Evolutionary conservation across 2,797 vertebrate genomes (phyloP).

Genomic region (Tinamus major): DNA sequence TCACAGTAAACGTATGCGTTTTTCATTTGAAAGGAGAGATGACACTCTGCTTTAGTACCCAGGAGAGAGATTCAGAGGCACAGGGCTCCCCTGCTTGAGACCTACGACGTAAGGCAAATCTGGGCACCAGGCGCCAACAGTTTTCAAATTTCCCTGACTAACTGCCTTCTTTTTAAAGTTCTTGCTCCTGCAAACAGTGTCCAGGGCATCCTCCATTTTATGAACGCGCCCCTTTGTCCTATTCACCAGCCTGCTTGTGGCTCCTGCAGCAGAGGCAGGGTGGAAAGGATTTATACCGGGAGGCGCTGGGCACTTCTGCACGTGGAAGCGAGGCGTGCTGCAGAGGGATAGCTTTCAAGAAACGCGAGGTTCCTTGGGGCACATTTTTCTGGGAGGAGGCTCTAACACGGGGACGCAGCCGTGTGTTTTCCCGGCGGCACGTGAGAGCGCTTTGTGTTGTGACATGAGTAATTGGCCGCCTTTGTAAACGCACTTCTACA

Average conservation of each 20-base stretch:
- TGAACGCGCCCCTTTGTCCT: constrained; percentile 40
- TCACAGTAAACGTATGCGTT: fast-evolving
- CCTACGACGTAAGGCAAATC: background rate
- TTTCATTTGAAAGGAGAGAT: constrained; percentile 9
- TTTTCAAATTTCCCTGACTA: background rate
- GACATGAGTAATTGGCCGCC: fast-evolving
- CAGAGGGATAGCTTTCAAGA: background rate
- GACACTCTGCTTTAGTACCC: background rate
- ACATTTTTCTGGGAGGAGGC: background rate
- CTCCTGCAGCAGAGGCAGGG: background rate
- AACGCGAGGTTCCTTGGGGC: fast-evolving
- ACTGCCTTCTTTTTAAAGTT: background rate
- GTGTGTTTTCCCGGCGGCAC: background rate
- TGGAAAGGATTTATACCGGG: constrained; percentile 4
- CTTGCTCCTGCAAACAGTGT: background rate
- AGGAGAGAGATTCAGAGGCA: background rate
- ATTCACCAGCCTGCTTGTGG: constrained; percentile 34
- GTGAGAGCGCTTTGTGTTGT: fast-evolving
- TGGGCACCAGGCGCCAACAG: background rate
- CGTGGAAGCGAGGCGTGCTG: fast-evolving
- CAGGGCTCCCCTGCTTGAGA: background rate
- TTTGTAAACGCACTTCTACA: background rate
- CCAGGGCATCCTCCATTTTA: background rate
- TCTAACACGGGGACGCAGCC: background rate
- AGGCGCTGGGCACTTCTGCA: background rate